phyloP scores from a whole-genome alignment of 2,797 vertebrate genomes.

The Periophthalmus magnuspinnatus region DNA sequence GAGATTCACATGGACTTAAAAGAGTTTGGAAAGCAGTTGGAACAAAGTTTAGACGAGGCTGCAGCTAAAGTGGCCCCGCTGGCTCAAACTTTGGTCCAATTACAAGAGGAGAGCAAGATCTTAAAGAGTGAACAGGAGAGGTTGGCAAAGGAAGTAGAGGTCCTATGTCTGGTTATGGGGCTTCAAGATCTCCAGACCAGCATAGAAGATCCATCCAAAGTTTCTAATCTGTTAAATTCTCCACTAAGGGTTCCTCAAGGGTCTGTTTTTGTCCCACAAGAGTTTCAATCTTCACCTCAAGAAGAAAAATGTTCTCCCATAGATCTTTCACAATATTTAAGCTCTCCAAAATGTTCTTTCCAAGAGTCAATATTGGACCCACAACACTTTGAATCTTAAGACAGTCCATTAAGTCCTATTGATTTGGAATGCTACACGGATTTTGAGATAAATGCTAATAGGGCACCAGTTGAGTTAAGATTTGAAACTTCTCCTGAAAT shows the following conservation, averaged over 20 bases:
- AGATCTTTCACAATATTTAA: not conserved
- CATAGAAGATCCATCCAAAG: constrained; percentile 19
- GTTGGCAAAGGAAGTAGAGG: constrained; percentile 76
- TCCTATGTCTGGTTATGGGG: constrained; percentile 70
- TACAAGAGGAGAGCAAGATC: constrained; percentile 83
- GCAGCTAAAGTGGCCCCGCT: constrained; percentile 67
- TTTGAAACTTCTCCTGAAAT: not conserved
- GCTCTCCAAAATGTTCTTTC: not conserved
- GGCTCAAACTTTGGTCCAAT: constrained; percentile 56
- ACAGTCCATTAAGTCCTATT: not conserved
- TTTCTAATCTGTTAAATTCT: not conserved
- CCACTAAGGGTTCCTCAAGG: constrained; percentile 11
- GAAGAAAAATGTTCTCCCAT: not conserved
- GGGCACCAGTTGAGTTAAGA: constrained; percentile 2
- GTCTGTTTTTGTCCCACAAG: constrained; percentile 1
- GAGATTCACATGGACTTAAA: constrained; percentile 83
- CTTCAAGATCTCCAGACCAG: constrained; percentile 48
- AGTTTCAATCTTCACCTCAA: constrained; percentile 20
- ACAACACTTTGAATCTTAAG: not conserved
- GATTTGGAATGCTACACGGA: not conserved
- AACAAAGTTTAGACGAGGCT: constrained; percentile 74
- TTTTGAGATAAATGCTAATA: not conserved
- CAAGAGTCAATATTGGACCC: not conserved
- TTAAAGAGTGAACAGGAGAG: constrained; percentile 80
- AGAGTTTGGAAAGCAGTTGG: constrained; percentile 73